Evolutionary conservation across 2,888 invertebrate genomes (phyloP).

Genomic region (Himalopsyche anomala): DNA sequence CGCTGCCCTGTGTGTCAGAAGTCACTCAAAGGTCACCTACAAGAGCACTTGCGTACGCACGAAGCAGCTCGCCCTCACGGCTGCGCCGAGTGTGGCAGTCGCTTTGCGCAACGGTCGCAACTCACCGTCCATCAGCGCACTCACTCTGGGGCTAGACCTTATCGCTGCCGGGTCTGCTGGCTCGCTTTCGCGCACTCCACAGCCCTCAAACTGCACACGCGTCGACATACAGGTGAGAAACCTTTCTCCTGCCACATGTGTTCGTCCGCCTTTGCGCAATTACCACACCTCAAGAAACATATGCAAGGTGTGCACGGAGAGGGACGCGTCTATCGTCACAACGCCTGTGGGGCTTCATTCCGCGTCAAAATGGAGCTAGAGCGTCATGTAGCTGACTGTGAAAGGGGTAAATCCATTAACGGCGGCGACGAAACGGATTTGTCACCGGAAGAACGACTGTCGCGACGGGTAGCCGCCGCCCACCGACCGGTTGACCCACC

Average conservation of each 20-base stretch:
- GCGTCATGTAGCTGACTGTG: conserved; percentile 78
- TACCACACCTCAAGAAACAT: conserved; percentile 92
- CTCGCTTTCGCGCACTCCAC: conserved; percentile 90
- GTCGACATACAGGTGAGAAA: conserved; percentile 90
- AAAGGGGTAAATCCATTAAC: conserved; percentile 67
- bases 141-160: conserved; percentile 91
- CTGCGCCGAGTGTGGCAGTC: conserved; percentile 86
- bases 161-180: conserved; percentile 87
- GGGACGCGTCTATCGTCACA: conserved; percentile 86
- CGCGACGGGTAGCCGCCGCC: conserved; percentile 69
- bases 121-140: conserved; percentile 88
- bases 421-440: conserved; percentile 68
- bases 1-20: conserved; percentile 89
- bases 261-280: conserved; percentile 85
- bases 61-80: conserved; percentile 85
- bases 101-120: conserved; percentile 90
- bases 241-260: conserved; percentile 86
- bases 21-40: conserved; percentile 86
- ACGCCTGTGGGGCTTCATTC: conserved; percentile 84
- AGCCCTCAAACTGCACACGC: conserved; percentile 88
- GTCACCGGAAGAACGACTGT: conserved; percentile 69
- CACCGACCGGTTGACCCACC: conserved; percentile 73
- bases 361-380: conserved; percentile 86
- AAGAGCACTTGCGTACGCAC: conserved; percentile 90
- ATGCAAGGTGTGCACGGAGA: conserved; percentile 91